Percentiles rank a stretch among this genome's conserved stretches.
Conservation (phyloP, 2,113 vertebrate genomes). For the Eulemur rufifrons region DNA sequence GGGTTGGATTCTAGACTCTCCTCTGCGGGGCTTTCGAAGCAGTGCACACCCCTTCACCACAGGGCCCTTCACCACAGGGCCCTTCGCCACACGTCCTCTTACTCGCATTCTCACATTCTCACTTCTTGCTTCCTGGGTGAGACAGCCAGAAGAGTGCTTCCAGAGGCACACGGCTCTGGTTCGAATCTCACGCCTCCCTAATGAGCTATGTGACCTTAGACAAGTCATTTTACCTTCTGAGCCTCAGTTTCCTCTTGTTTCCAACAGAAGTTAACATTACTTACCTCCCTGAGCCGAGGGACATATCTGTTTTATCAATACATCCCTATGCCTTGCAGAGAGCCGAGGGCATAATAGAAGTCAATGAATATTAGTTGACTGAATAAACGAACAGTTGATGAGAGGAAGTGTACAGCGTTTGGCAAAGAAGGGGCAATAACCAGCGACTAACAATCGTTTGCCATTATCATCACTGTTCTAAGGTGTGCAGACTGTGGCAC, state of each 20-base stretch:
- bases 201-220: neutral
- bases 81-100: neutral
- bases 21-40: fast-evolving
- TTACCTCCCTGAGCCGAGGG: neutral
- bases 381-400: neutral
- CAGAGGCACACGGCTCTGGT: neutral
- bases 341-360: neutral
- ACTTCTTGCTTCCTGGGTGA: neutral
- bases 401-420: neutral
- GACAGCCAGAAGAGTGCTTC: no score
- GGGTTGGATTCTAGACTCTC: neutral
- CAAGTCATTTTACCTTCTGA: neutral
- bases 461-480: neutral
- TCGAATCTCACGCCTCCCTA: neutral
- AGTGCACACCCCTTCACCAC: neutral
- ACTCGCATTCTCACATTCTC: neutral
- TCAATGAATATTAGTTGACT: neutral
- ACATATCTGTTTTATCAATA: neutral
- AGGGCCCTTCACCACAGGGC: no score
- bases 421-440: neutral
- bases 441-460: neutral
- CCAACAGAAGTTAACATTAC: neutral
- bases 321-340: neutral
- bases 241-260: neutral
- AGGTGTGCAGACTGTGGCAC: neutral